Conservation (phyloP, 2,113 vertebrate genomes). For the Nerophis lumbriciformis region DNA sequence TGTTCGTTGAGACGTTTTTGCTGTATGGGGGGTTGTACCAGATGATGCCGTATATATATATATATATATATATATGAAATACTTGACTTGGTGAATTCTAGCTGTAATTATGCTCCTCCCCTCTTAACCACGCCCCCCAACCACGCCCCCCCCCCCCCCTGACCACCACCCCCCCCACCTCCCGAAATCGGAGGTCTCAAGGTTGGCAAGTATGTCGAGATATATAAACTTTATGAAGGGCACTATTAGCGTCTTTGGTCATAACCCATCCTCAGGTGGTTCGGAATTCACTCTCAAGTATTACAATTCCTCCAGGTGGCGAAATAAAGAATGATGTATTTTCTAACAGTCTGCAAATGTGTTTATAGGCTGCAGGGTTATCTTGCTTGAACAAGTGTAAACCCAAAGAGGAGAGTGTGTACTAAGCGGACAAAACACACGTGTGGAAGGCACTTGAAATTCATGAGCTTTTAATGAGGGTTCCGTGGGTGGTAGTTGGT, state of each 20-base stretch:
- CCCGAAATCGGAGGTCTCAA: too few relatives aligned
- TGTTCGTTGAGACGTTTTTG: too few relatives aligned
- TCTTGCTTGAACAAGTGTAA: neutral
- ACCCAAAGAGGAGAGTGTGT: neutral
- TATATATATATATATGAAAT: too few relatives aligned
- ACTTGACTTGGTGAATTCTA: too few relatives aligned
- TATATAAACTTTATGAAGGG: conserved; percentile 29
- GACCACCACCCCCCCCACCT: too few relatives aligned
- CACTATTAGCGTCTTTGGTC: conserved; percentile 41
- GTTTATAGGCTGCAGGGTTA: neutral
- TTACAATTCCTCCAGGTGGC: neutral
- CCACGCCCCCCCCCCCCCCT: too few relatives aligned
- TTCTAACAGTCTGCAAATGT: neutral
- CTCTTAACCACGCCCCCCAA: too few relatives aligned
- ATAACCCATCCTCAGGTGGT: conserved; percentile 26
- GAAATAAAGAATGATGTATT: neutral
- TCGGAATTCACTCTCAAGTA: neutral
- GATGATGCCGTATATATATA: too few relatives aligned
- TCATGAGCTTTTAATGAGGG: conserved; percentile 52
- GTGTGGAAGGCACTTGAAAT: conserved; percentile 33
- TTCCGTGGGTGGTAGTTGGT: conserved; percentile 9
- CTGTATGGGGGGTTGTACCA: too few relatives aligned
- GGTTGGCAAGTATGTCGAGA: too few relatives aligned
- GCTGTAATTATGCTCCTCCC: too few relatives aligned
- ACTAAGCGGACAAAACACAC: neutral